Percentiles rank a stretch among this genome's conserved stretches.
Evolutionary conservation across 2,888 invertebrate genomes (phyloP).

Genomic region (Drosophila testacea): DNA sequence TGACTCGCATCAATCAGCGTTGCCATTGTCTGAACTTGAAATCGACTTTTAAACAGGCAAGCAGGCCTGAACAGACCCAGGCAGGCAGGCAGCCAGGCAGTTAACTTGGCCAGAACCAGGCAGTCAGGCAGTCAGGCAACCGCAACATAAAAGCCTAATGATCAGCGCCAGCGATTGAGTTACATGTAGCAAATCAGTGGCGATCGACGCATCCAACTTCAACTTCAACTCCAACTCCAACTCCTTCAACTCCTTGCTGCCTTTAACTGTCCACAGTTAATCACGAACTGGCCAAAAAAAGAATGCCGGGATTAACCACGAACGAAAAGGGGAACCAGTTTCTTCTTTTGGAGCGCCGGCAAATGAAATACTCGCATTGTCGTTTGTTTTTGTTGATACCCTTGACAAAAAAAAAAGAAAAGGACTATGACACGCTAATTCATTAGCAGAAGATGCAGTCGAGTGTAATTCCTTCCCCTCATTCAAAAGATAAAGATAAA

Average conservation of each 20-base stretch:
- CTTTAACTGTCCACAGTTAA: constrained; percentile 75
- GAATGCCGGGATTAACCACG: constrained; percentile 74
- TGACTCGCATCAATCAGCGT: constrained; percentile 73
- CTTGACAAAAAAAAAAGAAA: constrained; percentile 12
- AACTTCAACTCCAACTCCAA: constrained; percentile 2
- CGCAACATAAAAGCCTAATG: constrained; percentile 79
- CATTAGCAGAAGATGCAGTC: constrained; percentile 4
- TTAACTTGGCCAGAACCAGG: constrained; percentile 27
- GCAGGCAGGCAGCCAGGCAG: constrained; percentile 24
- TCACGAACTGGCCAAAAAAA: constrained; percentile 68
- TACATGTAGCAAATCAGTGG: constrained; percentile 74
- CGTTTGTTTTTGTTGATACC: constrained; percentile 33
- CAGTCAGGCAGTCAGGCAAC: constrained; percentile 35
- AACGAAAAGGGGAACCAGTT: constrained; percentile 46
- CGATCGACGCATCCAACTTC: constrained; percentile 43
- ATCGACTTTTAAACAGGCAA: constrained; percentile 71
- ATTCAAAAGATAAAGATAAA: neutral
- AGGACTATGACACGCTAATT: constrained; percentile 12
- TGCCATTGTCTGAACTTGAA: constrained; percentile 77
- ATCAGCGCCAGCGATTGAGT: constrained; percentile 80
- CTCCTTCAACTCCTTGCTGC: constrained; percentile 15
- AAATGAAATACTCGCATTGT: constrained; percentile 20
- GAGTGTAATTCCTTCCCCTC: neutral
- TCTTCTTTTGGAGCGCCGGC: constrained; percentile 46
- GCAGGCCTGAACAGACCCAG: constrained; percentile 21